Conservation (phyloP, 1,140 invertebrate species). For the Neodiprion pinetum region DNA sequence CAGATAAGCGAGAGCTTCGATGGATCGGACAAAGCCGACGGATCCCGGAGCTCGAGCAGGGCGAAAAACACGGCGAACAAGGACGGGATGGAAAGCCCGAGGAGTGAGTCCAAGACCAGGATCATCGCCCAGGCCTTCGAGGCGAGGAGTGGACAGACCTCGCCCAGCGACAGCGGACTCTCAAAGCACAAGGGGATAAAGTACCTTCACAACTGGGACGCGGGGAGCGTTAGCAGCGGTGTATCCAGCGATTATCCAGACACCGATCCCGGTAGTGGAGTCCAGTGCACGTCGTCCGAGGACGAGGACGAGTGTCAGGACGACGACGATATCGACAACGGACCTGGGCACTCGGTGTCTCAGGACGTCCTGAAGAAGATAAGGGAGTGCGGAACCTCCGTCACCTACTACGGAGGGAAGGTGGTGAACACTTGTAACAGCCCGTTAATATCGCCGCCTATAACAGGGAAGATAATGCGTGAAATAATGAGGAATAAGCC, state of each 20-base stretch:
- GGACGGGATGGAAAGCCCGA: slow-evolving; percentile 34
- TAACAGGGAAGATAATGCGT: slow-evolving; percentile 69
- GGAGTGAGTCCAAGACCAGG: slow-evolving; percentile 53
- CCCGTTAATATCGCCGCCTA: slow-evolving; percentile 68
- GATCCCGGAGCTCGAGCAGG: slow-evolving; percentile 53
- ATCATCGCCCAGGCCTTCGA: slow-evolving; percentile 56
- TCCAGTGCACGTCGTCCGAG: slow-evolving; percentile 50
- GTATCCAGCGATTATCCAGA: slow-evolving; percentile 64
- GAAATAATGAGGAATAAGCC: slow-evolving; percentile 68
- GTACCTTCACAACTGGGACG: slow-evolving; percentile 54
- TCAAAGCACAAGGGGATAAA: slow-evolving; percentile 37
- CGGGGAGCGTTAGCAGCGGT: slow-evolving; percentile 63
- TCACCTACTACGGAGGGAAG: slow-evolving; percentile 86
- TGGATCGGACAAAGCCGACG: slow-evolving; percentile 31
- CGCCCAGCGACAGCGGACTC: slow-evolving; percentile 48
- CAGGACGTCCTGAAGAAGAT: slow-evolving; percentile 86
- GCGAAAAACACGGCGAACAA: slow-evolving; percentile 54
- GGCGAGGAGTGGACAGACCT: slow-evolving; percentile 51
- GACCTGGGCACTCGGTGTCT: slow-evolving; percentile 69
- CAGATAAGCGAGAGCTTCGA: slow-evolving; percentile 43
- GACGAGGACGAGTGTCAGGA: slow-evolving; percentile 27
- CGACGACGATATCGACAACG: slow-evolving; percentile 33
- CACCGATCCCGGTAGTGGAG: slow-evolving; percentile 57
- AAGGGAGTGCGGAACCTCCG: slow-evolving; percentile 81
- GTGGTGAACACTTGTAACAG: slow-evolving; percentile 74